These are phyloP conservation scores for Prunella himalayana DNA, from an alignment of 2,113 vertebrate genomes.

Conservation along the genomic window DNA sequence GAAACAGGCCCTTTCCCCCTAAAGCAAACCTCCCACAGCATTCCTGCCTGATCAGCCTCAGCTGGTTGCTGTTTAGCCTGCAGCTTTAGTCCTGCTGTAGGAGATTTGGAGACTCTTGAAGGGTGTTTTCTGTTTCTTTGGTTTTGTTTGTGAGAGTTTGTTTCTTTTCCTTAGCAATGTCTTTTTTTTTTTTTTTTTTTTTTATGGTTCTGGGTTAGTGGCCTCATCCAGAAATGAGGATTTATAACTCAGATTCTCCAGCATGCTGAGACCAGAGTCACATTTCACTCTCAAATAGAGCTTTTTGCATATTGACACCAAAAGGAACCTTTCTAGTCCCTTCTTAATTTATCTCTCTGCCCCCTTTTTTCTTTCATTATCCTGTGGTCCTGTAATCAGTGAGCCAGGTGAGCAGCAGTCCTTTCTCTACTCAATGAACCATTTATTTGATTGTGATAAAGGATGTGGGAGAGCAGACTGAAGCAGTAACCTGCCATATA, in stretches of 20 bases:
- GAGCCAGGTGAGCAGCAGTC: not conserved
- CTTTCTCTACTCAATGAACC: not conserved
- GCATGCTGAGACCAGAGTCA: not conserved
- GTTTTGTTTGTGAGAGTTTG: not conserved
- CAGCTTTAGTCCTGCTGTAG: not conserved
- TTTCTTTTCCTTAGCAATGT: not conserved
- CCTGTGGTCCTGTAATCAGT: not conserved
- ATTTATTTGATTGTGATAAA: not conserved
- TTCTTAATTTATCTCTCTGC: not conserved
- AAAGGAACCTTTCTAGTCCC: not conserved
- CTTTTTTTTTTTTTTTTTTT: not conserved
- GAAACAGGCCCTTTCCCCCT: not conserved
- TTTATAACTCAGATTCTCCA: not conserved
- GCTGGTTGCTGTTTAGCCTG: no score
- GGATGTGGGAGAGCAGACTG: not conserved
- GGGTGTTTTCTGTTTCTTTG: not conserved
- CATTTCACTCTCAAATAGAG: not conserved
- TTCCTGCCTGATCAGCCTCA: not conserved
- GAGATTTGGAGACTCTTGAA: not conserved
- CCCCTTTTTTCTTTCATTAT: not conserved
- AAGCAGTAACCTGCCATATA: not conserved
- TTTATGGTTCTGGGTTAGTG: not conserved
- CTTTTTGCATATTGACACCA: fast-evolving
- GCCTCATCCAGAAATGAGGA: not conserved
- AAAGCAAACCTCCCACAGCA: not conserved